These are phyloP conservation scores for Tichodroma muraria DNA, from an alignment of 2,113 vertebrate genomes.

Conservation along the genomic window DNA sequence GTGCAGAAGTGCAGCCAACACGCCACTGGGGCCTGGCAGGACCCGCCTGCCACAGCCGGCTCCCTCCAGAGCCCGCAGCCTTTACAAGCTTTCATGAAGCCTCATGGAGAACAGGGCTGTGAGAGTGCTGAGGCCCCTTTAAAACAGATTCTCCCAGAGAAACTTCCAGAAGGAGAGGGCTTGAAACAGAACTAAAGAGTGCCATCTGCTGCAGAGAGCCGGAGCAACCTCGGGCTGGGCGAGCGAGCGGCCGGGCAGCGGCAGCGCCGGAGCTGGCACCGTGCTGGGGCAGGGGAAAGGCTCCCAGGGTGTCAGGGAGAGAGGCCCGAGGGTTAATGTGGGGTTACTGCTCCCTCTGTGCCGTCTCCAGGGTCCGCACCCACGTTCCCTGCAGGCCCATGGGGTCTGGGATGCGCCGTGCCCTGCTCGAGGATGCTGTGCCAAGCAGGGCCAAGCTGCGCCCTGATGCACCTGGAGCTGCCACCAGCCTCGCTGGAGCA, in stretches of 20 bases:
- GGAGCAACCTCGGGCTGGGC: conserved; percentile 29
- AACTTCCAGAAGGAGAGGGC: conserved; percentile 78
- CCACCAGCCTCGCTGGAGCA: neutral
- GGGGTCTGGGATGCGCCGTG: rapidly evolving
- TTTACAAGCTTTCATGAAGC: conserved; percentile 28
- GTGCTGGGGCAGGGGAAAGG: neutral
- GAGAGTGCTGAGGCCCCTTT: conserved; percentile 47
- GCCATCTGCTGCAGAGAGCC: conserved; percentile 77
- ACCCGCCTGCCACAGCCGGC: neutral
- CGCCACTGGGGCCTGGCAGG: neutral
- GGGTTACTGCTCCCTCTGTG: neutral
- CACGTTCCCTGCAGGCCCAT: rapidly evolving
- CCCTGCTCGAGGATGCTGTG: rapidly evolving
- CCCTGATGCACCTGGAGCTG: neutral
- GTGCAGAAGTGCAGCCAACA: neutral
- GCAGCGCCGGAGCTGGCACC: neutral
- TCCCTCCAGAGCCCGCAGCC: neutral
- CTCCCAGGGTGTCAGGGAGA: rapidly evolving
- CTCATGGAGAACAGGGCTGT: conserved; percentile 46
- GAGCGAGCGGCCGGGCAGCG: conserved; percentile 2
- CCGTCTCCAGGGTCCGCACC: rapidly evolving
- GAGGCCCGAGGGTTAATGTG: rapidly evolving
- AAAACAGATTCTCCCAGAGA: conserved; percentile 70
- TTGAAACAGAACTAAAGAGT: conserved; percentile 81
- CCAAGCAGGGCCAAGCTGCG: too few relatives aligned